phyloP scores from a whole-genome alignment of 30 jellyfish, hydroid and myxozoan species.

The Turritopsis dohrnii region DNA sequence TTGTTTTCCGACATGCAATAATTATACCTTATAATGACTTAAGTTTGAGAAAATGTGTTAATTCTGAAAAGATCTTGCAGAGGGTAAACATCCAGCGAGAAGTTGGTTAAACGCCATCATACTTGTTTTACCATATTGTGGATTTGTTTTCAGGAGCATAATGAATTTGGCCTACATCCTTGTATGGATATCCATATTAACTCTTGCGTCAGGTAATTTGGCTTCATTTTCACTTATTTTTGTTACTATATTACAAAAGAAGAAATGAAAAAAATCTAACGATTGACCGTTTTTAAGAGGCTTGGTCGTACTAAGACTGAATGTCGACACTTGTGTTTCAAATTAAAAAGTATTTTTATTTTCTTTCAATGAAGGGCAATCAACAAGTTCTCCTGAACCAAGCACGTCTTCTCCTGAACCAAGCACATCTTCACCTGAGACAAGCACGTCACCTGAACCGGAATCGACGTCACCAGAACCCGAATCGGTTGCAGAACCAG shows the following conservation, averaged over 20 bases:
- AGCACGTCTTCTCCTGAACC: not conserved
- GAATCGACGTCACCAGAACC: conserved; percentile 22
- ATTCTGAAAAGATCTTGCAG: not conserved
- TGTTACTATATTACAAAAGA: not conserved
- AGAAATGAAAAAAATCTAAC: not conserved
- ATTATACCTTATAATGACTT: no score
- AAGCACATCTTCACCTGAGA: not conserved
- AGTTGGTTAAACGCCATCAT: not conserved
- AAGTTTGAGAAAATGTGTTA: not conserved
- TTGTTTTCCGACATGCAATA: not conserved
- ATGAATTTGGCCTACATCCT: not conserved
- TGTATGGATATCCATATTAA: not conserved
- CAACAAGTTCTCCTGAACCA: not conserved
- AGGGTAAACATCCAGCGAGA: not conserved
- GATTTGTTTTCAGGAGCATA: not conserved
- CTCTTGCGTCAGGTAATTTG: not conserved
- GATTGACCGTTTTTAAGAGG: not conserved
- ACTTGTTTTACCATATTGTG: not conserved
- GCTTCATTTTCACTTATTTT: not conserved
- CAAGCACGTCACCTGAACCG: not conserved
- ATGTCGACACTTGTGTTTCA: no score
- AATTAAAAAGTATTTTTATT: no score
- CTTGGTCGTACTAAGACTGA: no score
- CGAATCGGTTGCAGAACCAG: conserved; percentile 17
- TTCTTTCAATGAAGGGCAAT: not conserved